Conservation (phyloP, 2,113 vertebrate species). For the Sclerurus mexicanus region DNA sequence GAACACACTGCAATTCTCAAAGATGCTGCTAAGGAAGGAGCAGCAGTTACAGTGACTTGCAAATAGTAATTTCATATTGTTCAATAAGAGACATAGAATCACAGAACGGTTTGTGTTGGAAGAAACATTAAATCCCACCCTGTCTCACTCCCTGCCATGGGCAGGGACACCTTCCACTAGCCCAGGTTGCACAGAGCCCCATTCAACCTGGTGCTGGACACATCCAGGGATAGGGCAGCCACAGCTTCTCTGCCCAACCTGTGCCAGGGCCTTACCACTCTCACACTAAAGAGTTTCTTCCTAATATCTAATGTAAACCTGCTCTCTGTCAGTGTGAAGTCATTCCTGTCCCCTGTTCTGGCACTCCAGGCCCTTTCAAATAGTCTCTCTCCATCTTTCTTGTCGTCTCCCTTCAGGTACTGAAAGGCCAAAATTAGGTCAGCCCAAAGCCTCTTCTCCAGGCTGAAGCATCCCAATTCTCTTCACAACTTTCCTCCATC, state of each 20-base stretch:
- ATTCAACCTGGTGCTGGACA: not conserved
- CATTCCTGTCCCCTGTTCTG: not conserved
- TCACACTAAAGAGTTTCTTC: not conserved
- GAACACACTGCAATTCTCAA: conserved; percentile 12
- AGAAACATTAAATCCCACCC: rapidly evolving
- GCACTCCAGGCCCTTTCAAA: not conserved
- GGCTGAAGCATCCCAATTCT: not conserved
- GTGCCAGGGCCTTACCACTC: rapidly evolving
- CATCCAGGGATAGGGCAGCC: not conserved
- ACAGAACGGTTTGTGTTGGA: not conserved
- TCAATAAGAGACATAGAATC: not conserved
- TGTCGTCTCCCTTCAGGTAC: not conserved
- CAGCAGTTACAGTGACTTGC: not conserved
- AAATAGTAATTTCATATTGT: not conserved
- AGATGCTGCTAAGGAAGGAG: conserved; percentile 23
- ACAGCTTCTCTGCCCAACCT: not conserved
- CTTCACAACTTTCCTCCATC: not conserved
- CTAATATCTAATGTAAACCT: not conserved
- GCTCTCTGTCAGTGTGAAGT: not conserved
- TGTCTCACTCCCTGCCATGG: rapidly evolving
- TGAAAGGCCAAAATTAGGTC: rapidly evolving
- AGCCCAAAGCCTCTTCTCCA: not conserved
- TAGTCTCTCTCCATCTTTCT: not conserved
- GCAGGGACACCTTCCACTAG: not conserved
- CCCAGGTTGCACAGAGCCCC: rapidly evolving